Base-by-base conservation (phyloP, 2,888 invertebrate genomes). In the Chouioia cunea region DNA sequence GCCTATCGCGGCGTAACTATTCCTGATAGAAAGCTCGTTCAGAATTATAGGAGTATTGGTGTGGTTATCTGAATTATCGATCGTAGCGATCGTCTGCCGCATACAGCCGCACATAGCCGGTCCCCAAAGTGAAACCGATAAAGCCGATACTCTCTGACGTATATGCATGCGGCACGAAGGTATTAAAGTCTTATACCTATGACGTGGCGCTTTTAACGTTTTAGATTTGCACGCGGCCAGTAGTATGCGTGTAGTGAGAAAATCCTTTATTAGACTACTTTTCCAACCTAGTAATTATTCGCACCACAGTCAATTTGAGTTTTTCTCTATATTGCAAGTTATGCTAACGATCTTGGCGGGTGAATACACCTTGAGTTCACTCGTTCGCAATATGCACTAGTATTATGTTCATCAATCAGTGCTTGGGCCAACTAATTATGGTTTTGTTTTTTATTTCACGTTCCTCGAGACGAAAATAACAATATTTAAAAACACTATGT, bases 261-360 rank as follows among this genome's bases (percentile, higher is more conserved):
- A n/a, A 56, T 50, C 71, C 52, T 72, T 72, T 71, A 71, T 67
- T 71, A 68, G 60, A 60, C 36, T 43, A n/a, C 47, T 56, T 68
- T 72, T 36, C 36, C 2, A 36, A 36, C 22, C 67, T 59, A n/a
- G 57, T 20, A 72, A 72, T 68, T 65, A 67, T 58, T 22, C 53
- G 59, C 14, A 6, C 10, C 54, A 20, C 20, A 48, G 64, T 48
- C 12, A 12, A 36, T 36, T 1, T 10, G 36, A 36, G 36, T 12
- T 36, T 36, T n/a, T n/a, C n/a, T 36, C 36, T 8, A 36, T 36
- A 36, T 36, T 10, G 36, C 36, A 36, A 10, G n/a, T n/a, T n/a
- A n/a, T n/a, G n/a, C n/a, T n/a, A n/a, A n/a, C n/a, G n/a, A n/a
- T n/a, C n/a, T n/a, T n/a, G n/a, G n/a, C n/a, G n/a, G n/a, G n/a